A percentile compares a stretch with the other conserved stretches of the same genome.
These are phyloP conservation scores for Asobara japonica DNA, from an alignment of 1,140 invertebrate species.

Conservation along the genomic window DNA sequence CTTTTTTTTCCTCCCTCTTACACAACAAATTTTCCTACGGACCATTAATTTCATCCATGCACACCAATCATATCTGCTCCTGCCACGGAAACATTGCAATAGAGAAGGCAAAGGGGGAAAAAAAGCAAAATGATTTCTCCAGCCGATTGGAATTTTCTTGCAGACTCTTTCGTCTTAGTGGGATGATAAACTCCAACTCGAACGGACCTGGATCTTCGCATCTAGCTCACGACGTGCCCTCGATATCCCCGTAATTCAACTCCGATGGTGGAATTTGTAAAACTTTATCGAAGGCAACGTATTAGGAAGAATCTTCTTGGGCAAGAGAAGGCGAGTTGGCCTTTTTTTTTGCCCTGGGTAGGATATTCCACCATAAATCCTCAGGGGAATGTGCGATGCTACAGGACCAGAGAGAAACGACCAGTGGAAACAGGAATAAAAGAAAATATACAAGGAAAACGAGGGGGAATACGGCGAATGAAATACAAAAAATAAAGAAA, in stretches of 20 bases:
- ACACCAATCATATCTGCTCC: too few species aligned
- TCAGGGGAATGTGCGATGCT: not conserved
- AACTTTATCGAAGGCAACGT: slow-evolving; percentile 22
- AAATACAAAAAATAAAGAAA: slow-evolving; percentile 15
- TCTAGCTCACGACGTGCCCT: slow-evolving; percentile 10
- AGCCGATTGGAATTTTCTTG: slow-evolving; percentile 18
- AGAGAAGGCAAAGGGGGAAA: not conserved
- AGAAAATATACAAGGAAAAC: not conserved
- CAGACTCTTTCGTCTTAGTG: not conserved
- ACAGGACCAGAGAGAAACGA: not conserved
- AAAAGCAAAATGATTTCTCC: slow-evolving; percentile 3
- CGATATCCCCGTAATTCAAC: slow-evolving; percentile 25
- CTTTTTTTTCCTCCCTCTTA: too few species aligned
- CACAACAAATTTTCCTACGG: too few species aligned
- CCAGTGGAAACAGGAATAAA: not conserved
- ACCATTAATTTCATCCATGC: too few species aligned
- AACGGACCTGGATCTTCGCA: slow-evolving; percentile 10
- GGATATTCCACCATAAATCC: slow-evolving; percentile 15
- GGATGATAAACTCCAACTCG: slow-evolving; percentile 19
- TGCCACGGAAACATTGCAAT: too few species aligned
- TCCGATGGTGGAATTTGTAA: slow-evolving; percentile 23
- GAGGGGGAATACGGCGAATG: not conserved
- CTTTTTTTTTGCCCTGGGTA: not conserved
- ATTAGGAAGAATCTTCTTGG: not conserved
- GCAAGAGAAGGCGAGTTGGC: not conserved